Base-by-base conservation (phyloP, 2,113 vertebrate genomes). In the Gracilinanus agilis region DNA sequence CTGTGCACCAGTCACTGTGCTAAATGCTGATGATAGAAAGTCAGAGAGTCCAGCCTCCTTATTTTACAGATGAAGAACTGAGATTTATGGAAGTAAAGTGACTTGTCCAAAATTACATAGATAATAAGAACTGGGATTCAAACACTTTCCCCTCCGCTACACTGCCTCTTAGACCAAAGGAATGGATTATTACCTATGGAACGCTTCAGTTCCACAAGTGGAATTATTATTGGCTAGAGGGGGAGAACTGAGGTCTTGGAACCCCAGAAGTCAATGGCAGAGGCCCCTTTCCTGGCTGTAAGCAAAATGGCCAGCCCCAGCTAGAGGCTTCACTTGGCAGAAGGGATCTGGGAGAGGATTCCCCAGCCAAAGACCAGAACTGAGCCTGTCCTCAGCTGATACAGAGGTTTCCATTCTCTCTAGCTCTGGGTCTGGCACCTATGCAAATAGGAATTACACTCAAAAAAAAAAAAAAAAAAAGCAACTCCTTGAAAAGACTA, bases 401-500 rank as follows among this genome's bases (percentile, higher is more conserved):
- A 96, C 92, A 96, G 34, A 97, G 55, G 13, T 92, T 55, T 88
- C 92, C 29, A 88, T 95, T 97, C 94, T 96, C 61, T 90, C 58
- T 53, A 11, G 1, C 83, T 54, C 89, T 92, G 23, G 58, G 90
- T 88, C 95, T 97, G 95, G 95, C 94, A 96, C 94, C 96, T 96
- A 94, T 94, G 93, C 94, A 96, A 97, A 96, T 95, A 93, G 54
- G 96, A 97, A 97, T 96, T 96, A 96, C 83, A 93, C 94, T 96
- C 96, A 75, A 96, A 97, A 97, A 97, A 94, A 97, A 96, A 96
- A 93, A 97, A 75, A 96, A 97, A 97, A 97, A 94, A 97, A 96
- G 96, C 94, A 97, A 91, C n/a, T 93, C 96, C 89, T 97, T 96
- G 90, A 96, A 97, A 98, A 95, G 96, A 27, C 44, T 24, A 94